Evolutionary conservation across 2,797 vertebrate species (phyloP).

Genomic region (Acridotheres tristis): DNA sequence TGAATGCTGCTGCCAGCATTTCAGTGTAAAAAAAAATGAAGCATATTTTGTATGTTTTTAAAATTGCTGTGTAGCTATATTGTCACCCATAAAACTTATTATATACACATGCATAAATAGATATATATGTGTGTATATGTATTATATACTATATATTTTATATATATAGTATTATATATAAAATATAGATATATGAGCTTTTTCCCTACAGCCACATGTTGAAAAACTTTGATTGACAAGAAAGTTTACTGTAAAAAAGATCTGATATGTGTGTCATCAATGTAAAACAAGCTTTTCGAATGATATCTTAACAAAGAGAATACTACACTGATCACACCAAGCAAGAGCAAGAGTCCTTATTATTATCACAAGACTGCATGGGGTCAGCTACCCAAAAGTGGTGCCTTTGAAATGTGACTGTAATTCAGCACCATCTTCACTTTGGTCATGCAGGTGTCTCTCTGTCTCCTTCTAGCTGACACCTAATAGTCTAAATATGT

Average conservation of each 20-base stretch:
- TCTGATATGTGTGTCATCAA: background rate
- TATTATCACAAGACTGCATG: background rate
- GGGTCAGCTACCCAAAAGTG: background rate
- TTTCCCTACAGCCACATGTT: background rate
- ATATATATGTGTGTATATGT: background rate
- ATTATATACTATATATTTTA: background rate
- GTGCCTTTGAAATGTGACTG: background rate
- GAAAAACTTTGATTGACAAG: conserved; percentile 58
- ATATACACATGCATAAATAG: background rate
- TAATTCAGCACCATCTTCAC: background rate
- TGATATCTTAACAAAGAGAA: conserved; percentile 13
- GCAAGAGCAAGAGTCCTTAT: background rate
- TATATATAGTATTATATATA: background rate
- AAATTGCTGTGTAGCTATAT: conserved; percentile 12
- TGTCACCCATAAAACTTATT: conserved; percentile 35
- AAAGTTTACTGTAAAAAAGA: conserved; percentile 55
- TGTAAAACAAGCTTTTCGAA: conserved; percentile 41
- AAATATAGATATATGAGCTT: background rate
- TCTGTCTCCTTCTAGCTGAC: background rate
- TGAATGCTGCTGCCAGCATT: background rate
- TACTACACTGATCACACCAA: conserved; percentile 2
- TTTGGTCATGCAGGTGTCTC: background rate
- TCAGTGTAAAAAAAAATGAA: background rate
- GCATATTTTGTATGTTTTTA: background rate
- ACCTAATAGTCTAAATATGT: background rate